Evolutionary conservation across 2,797 vertebrate species (phyloP).

Genomic region (Fundulus diaphanus): DNA sequence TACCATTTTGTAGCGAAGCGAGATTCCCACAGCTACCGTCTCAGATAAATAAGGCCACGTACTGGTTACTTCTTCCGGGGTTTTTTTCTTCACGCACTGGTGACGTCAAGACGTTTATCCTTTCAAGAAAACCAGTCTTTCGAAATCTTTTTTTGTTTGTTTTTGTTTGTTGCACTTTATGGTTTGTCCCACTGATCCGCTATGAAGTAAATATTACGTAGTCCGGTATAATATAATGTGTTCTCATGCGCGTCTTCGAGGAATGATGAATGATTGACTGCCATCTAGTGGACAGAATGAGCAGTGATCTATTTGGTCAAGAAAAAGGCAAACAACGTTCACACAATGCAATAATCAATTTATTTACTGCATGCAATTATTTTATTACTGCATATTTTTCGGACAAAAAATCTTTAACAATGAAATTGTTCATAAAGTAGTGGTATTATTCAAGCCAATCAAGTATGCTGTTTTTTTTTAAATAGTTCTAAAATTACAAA

Average conservation of each 20-base stretch:
- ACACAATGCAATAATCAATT: constrained; percentile 65
- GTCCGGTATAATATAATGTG: background rate
- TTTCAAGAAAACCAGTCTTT: constrained; percentile 23
- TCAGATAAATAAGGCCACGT: constrained; percentile 75
- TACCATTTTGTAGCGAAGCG: constrained; percentile 67
- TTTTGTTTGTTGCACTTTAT: background rate
- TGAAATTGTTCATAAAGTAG: constrained; percentile 55
- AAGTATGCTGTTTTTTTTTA: constrained; percentile 31
- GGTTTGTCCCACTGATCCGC: background rate
- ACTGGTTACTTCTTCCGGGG: constrained; percentile 69
- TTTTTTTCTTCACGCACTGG: constrained; percentile 27
- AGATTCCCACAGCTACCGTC: constrained; percentile 19
- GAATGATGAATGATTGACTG: constrained; percentile 11
- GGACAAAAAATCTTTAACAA: constrained; percentile 56
- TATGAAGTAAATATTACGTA: background rate
- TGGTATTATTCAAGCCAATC: constrained; percentile 50
- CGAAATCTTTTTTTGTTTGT: background rate
- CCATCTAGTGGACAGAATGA: constrained; percentile 49
- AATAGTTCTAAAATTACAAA: constrained; percentile 41
- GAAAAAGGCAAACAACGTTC: background rate
- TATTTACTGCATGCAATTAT: constrained; percentile 78
- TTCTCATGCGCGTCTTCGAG: background rate
- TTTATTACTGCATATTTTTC: constrained; percentile 73
- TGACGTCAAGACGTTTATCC: accelerated
- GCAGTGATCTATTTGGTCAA: background rate